These are phyloP conservation scores for Bellardia bayeri DNA, from an alignment of 2,888 invertebrate species.

Conservation along the genomic window DNA sequence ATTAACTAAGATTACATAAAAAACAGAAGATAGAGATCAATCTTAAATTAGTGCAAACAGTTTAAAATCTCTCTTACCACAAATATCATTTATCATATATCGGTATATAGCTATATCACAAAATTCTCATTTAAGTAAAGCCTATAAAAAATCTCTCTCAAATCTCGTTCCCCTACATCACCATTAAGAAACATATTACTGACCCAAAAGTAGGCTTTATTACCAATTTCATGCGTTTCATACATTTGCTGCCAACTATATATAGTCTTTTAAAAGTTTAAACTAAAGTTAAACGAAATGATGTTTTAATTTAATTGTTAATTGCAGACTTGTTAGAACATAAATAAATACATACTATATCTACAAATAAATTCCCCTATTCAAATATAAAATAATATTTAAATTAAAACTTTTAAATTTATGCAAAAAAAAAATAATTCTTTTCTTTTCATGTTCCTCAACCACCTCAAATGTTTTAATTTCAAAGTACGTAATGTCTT, in stretches of 20 bases:
- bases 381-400: slow-evolving; percentile 42
- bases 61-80: too few species aligned
- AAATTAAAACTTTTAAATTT: slow-evolving; percentile 54
- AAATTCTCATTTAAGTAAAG: too few species aligned
- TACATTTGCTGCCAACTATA: background rate
- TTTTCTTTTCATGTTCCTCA: slow-evolving; percentile 69
- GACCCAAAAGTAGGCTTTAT: too few species aligned
- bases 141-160: too few species aligned
- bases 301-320: slow-evolving; percentile 21
- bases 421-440: slow-evolving; percentile 63
- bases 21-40: too few species aligned
- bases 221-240: background rate
- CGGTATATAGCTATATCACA: too few species aligned
- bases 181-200: too few species aligned
- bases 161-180: too few species aligned
- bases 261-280: background rate
- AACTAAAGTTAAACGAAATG: background rate
- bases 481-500: slow-evolving; percentile 70
- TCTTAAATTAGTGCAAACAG: too few species aligned
- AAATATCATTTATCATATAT: too few species aligned
- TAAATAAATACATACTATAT: slow-evolving; percentile 11
- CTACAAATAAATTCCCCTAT: slow-evolving; percentile 18
- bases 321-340: background rate
- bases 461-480: slow-evolving; percentile 64
- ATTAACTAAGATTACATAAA: too few species aligned